Percentiles rank a stretch among this genome's conserved stretches.
Conservation (phyloP, 1,140 invertebrate genomes). For the Mylabris phalerata region DNA sequence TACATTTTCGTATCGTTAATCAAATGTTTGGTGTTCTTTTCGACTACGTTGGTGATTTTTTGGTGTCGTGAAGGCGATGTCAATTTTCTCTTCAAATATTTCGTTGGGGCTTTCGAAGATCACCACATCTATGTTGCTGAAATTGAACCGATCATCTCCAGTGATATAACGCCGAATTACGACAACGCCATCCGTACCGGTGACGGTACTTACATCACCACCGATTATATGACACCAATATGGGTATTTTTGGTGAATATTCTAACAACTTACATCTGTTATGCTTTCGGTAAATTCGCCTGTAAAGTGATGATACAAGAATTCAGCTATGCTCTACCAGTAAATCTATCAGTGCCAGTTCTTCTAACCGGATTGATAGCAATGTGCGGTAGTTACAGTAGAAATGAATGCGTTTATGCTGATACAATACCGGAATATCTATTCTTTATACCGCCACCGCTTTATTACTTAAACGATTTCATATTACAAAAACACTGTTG, state of each 20-base stretch:
- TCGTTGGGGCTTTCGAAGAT: constrained; percentile 44
- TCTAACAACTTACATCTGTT: constrained; percentile 56
- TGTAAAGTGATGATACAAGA: constrained; percentile 79
- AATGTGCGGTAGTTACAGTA: constrained; percentile 52
- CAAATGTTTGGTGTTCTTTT: constrained; percentile 58
- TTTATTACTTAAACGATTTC: constrained; percentile 51
- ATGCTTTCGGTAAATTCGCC: constrained; percentile 70
- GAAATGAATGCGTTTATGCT: constrained; percentile 57
- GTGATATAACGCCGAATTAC: constrained; percentile 16
- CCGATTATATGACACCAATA: constrained; percentile 45
- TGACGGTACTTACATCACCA: constrained; percentile 26
- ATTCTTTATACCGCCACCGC: constrained; percentile 55
- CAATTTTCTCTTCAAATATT: constrained; percentile 48
- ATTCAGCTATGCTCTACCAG: constrained; percentile 72
- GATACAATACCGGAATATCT: constrained; percentile 57
- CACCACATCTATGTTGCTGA: constrained; percentile 52
- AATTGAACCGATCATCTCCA: constrained; percentile 15
- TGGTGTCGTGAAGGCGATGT: constrained; percentile 48
- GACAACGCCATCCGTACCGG: constrained; percentile 38
- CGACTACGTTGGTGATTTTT: constrained; percentile 50
- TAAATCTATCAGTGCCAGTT: constrained; percentile 63
- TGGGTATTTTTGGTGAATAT: constrained; percentile 58
- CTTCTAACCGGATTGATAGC: constrained; percentile 57
- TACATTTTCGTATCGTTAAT: constrained; percentile 62
- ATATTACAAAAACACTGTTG: constrained; percentile 55